Evolutionary conservation across 2,888 invertebrate genomes (phyloP), one percentile per base, ranked within the genome.

Genomic region (Spisula solida): DNA sequence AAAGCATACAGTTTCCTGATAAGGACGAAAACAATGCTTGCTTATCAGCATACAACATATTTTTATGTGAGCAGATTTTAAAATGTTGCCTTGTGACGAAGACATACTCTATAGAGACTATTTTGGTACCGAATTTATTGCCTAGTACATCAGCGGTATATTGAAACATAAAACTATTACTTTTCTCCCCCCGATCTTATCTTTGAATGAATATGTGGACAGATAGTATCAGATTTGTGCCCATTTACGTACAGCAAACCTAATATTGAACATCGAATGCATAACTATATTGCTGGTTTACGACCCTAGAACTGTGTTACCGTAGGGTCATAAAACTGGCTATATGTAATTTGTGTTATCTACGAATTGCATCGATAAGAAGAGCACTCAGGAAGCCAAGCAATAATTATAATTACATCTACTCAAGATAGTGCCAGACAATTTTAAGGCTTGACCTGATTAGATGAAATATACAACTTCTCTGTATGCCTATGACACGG

Each of bases 31-130:
- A 66, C 60, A 25, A 25, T 66, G 60, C 25, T 6, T 8, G 25
- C 60, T 66, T 66, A 66, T 66, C 60, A 56, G 60, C 20, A n/a
- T 25, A 66, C 60, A 66, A 25, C 25, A 66, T 66, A 25, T 66
- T 66, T 51, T n/a, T 20, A 56, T 56, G 20, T 20, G 56, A 56
- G 14, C 55, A 20, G 56, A 5, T 56, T n/a, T 56, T 6, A 20
- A 56, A 56, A 41, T n/a, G 56, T n/a, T 20, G n/a, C 56, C 18
- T 56, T 56, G 56, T 16, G 56, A 56, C 56, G 18, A 6, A 6
- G 56, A 16, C 56, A 56, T n/a, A 56, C 14, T 56, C 56, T 6
- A 56, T 56, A 56, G 18, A n/a, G 4, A n/a, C 18, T 20, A 1
- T 6, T n/a, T 56, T n/a, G 56, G n/a, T n/a, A 56, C 56, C 18